A percentile compares a stretch with the other conserved stretches of the same genome.
Conservation (phyloP, 2,888 invertebrate genomes). For the Meiosimyza platycephala region DNA sequence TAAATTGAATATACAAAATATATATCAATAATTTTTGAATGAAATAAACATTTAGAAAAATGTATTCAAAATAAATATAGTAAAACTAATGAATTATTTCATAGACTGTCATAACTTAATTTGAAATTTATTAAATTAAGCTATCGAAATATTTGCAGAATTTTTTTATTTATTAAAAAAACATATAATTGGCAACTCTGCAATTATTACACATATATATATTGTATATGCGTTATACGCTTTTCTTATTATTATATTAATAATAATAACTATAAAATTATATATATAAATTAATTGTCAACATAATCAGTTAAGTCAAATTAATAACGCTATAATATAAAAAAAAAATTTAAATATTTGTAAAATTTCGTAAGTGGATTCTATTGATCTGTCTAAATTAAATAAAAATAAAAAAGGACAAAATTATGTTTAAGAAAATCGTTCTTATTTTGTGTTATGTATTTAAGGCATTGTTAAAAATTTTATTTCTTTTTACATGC, state of each 20-base stretch:
- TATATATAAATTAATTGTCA: constrained; percentile 33
- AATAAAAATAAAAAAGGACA: neutral
- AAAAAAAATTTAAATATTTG: constrained; percentile 11
- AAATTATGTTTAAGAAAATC: constrained; percentile 5
- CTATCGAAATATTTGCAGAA: constrained; percentile 4
- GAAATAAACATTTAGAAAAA: neutral
- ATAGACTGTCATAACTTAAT: constrained; percentile 40
- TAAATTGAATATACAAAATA: too few species aligned
- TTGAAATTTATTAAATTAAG: constrained; percentile 23
- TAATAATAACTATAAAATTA: constrained; percentile 42
- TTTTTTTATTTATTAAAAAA: constrained; percentile 23
- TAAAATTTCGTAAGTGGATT: too few species aligned
- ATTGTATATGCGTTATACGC: neutral
- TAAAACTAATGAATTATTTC: constrained; percentile 37
- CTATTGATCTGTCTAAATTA: constrained; percentile 10
- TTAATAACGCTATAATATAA: constrained; percentile 7
- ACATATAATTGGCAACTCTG: constrained; percentile 16
- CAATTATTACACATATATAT: constrained; percentile 6
- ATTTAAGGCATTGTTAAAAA: neutral
- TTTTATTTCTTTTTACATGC: constrained; percentile 18
- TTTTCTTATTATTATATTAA: constrained; percentile 31
- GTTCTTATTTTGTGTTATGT: constrained; percentile 23
- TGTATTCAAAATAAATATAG: constrained; percentile 8
- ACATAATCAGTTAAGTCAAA: constrained; percentile 19
- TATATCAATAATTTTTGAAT: too few species aligned